Percentiles rank a stretch among this genome's conserved stretches.
Conservation (phyloP, 2,113 vertebrate genomes). For the Dermatemys mawii region DNA sequence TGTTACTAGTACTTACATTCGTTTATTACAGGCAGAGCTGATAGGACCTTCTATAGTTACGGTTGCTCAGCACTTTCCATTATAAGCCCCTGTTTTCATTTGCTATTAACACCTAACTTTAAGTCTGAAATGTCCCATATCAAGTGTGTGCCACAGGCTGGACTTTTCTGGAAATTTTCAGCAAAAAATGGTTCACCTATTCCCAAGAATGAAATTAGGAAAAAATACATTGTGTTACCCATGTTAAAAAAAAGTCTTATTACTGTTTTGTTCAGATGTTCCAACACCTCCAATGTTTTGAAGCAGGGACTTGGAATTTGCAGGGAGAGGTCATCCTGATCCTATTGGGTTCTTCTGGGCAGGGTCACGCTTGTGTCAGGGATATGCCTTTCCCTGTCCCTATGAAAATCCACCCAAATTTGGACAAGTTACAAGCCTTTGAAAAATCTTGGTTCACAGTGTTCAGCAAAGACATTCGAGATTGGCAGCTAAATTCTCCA, state of each 20-base stretch:
- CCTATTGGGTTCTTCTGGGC: too few species aligned
- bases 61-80: not conserved
- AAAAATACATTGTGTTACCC: not conserved
- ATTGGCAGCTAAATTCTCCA: not conserved
- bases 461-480: not conserved
- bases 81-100: not conserved
- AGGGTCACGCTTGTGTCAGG: not conserved
- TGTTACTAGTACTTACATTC: not conserved
- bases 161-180: not conserved
- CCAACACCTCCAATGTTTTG: not conserved
- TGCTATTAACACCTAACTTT: not conserved
- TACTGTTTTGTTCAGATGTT: not conserved
- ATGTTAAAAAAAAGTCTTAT: not conserved
- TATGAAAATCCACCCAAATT: not conserved
- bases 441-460: not conserved
- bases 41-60: not conserved
- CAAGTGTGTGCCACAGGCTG: not conserved
- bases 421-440: not conserved
- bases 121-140: not conserved
- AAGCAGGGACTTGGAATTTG: not conserved
- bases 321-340: too few species aligned
- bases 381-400: not conserved
- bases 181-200: too few species aligned
- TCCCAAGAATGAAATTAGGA: not conserved
- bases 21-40: not conserved